These are phyloP conservation scores for Nothocercus julius DNA, from an alignment of 2,113 vertebrate species.

Conservation along the genomic window DNA sequence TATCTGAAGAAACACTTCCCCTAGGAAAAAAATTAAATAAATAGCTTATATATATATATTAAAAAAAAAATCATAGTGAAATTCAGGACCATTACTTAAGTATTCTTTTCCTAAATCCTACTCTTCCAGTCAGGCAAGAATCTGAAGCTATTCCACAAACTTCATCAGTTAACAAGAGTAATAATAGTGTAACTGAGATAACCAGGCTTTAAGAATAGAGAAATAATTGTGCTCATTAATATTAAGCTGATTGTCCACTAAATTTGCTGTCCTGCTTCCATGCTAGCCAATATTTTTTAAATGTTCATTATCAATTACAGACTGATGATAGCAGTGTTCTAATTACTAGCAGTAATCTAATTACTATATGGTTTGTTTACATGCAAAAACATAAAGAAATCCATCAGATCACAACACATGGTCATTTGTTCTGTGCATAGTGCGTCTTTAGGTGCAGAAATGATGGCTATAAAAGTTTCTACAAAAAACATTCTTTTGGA, in stretches of 20 bases:
- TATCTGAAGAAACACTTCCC: rapidly evolving
- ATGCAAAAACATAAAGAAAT: background rate
- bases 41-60: rapidly evolving
- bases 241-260: background rate
- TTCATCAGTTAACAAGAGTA: background rate
- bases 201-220: background rate
- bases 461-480: background rate
- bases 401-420: background rate
- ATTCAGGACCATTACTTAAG: background rate
- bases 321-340: background rate
- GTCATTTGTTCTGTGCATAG: background rate
- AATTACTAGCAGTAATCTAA: background rate
- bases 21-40: rapidly evolving
- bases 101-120: background rate
- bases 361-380: background rate
- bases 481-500: background rate
- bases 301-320: background rate
- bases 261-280: background rate
- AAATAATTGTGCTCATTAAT: background rate
- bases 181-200: background rate
- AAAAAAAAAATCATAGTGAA: background rate
- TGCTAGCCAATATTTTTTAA: background rate
- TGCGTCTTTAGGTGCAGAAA: background rate
- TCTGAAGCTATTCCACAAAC: background rate
- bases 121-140: background rate